Evolutionary conservation across 2,797 vertebrate species (phyloP).

Genomic region (Rhinophrynus dorsalis): DNA sequence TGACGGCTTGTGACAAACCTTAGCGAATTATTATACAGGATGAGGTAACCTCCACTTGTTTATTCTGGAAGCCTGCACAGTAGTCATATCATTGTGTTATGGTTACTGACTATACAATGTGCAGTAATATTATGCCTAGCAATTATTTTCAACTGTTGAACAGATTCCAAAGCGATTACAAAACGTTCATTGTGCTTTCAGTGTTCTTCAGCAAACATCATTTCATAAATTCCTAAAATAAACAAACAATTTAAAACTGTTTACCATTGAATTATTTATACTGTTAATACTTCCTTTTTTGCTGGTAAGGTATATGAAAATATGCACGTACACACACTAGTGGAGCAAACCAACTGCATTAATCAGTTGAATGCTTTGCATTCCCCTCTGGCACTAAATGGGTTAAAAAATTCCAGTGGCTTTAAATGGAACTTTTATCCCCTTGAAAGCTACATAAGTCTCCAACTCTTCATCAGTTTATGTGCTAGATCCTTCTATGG

Average conservation of each 20-base stretch:
- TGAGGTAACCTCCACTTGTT: slow-evolving; percentile 24
- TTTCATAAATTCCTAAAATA: neutral
- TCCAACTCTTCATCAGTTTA: too few relatives aligned
- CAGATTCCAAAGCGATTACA: slow-evolving; percentile 14
- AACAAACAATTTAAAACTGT: neutral
- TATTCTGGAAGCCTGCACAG: slow-evolving; percentile 10
- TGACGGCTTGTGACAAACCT: too few relatives aligned
- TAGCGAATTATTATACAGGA: too few relatives aligned
- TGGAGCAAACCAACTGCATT: too few relatives aligned
- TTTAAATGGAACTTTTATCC: too few relatives aligned
- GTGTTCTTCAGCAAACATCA: neutral
- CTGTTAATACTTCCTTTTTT: neutral
- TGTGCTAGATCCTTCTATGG: too few relatives aligned
- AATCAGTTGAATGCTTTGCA: too few relatives aligned
- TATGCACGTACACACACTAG: too few relatives aligned
- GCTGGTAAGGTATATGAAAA: too few relatives aligned
- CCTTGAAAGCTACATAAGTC: too few relatives aligned
- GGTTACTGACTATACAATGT: neutral
- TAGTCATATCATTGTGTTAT: slow-evolving; percentile 1
- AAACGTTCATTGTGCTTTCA: slow-evolving; percentile 11
- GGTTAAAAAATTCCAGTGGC: too few relatives aligned
- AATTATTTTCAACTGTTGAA: neutral
- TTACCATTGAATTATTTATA: neutral
- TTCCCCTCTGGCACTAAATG: too few relatives aligned
- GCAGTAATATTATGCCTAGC: neutral